Conservation (phyloP, 2,888 invertebrate genomes). For the Notodonta ziczac region DNA sequence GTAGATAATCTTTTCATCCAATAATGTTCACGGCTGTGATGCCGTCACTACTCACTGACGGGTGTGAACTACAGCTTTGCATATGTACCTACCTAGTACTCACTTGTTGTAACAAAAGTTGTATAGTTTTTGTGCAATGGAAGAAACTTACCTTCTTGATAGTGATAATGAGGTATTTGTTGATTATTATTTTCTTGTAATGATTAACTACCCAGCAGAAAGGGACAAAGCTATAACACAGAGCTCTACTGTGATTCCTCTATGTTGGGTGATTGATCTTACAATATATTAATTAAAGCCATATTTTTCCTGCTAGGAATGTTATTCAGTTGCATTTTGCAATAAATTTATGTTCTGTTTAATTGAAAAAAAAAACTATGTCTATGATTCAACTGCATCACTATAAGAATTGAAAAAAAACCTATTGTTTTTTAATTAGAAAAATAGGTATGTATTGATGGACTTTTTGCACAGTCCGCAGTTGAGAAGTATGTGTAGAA, state of each 20-base stretch:
- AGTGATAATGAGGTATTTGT: constrained; percentile 65
- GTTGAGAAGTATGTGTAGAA: constrained; percentile 79
- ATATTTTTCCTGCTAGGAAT: neutral
- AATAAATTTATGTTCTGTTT: neutral
- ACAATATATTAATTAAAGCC: too few relatives aligned
- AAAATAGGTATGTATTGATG: constrained; percentile 49
- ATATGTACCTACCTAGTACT: constrained; percentile 18
- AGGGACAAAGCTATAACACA: too few relatives aligned
- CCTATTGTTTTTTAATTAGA: constrained; percentile 1
- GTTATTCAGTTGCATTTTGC: too few relatives aligned
- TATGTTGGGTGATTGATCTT: too few relatives aligned
- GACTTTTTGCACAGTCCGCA: constrained; percentile 70
- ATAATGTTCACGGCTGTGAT: constrained; percentile 43
- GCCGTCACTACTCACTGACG: constrained; percentile 32
- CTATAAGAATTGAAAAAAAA: neutral
- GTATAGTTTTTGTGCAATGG: constrained; percentile 50
- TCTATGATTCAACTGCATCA: constrained; percentile 5
- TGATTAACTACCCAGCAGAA: too few relatives aligned
- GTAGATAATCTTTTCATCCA: constrained; percentile 48
- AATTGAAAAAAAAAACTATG: neutral
- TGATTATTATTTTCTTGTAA: neutral
- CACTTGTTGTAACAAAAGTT: constrained; percentile 19
- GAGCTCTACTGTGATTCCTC: too few relatives aligned
- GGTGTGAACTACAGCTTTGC: constrained; percentile 24
- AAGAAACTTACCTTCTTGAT: constrained; percentile 60